Evolutionary conservation across 2,888 invertebrate species (phyloP), one percentile per base, ranked within the genome.

Genomic region (Eupeodes luniger): DNA sequence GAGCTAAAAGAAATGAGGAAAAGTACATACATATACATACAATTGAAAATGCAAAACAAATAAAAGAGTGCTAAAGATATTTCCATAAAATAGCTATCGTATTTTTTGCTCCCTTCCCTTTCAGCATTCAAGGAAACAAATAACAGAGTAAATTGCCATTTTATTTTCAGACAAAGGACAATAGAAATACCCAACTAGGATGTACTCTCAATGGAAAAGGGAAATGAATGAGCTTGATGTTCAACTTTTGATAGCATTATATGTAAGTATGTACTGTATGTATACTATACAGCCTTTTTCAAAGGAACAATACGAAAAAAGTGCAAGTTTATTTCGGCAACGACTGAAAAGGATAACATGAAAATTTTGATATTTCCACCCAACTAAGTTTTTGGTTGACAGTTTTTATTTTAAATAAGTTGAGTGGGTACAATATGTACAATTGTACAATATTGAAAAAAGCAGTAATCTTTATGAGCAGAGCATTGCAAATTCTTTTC

Each of bases 71-170:
- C 75, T 78, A 74, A 81, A 55, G 77, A 85, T 74, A 81, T 88
- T 81, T 85, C 57, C 81, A 84, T 81, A 88, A 88, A 66, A 84
- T 77, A 69, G 81, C 81, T 85, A 62, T 55, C 53, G 62, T 69
- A 61, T 27, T 76, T 83, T 55, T 49, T 47, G 36, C n/a, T 51
- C 57, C 72, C 47, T 34, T 72, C 40, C 59, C 4, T 74, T 74
- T 81, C 47, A 53, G 81, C 74, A 85, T 85, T 81, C 81, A 88
- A 78, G 74, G 81, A 70, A 85, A 78, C 85, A 84, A 81, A 85
- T 61, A 85, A 81, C 77, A 81, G 81, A 85, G 88, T 85, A 88
- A 88, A 88, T 85, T 88, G 81, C 84, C 81, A 85, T 85, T 88
- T 85, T 85, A 88, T 85, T 85, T 88, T 85, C 78, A 78, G 78